Base-by-base conservation (phyloP, 1,140 invertebrate genomes). In the Cotesia chilonis region DNA sequence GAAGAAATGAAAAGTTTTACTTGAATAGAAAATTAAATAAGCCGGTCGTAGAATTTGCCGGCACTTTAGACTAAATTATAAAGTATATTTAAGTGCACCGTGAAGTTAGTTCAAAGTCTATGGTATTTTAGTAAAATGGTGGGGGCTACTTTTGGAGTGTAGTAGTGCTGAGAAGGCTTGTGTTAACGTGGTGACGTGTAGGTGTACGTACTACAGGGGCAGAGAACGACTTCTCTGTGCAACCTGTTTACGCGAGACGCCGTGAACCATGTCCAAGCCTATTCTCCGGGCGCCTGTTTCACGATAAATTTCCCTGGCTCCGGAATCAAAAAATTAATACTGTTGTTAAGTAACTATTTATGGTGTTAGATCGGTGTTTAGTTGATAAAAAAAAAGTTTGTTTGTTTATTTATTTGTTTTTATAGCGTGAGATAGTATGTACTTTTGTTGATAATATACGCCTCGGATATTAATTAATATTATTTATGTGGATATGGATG, bases 211-310 rank as follows among this genome's bases (percentile, higher is more conserved):
- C 41, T 12, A 52, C 9, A n/a, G 41, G 63, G 14, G 51, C 14
- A 64, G 38, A 38, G 28, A 37, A 54, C 59, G 20, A 51, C 52
- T 28, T n/a, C 28, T 41, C 51, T 36, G 41, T 68, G 71, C 74
- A 73, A 75, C 74, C 74, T 75, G 74, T 73, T 75, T 75, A 75
- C 71, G 71, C 57, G 71, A 70, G 74, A 75, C 74, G 74, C 74
- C 70, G 70, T 65, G 70, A 52, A 47, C 70, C 60, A 51, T 68
- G 20, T 68, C 51, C 51, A 17, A 12, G 47, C 7, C 28, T 36
- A 59, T 28, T 41, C 20, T 71, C 68, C 52, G 51, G 38, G 66
- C 68, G 70, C 37, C 57, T 55, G 37, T 66, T 36, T 68, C 60
- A 38, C 28, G 4, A 9, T 38, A 10, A 63, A 37, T 59, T 52